Evolutionary conservation across 1,140 invertebrate species (phyloP).

Genomic region (Brachystomella parvula): DNA sequence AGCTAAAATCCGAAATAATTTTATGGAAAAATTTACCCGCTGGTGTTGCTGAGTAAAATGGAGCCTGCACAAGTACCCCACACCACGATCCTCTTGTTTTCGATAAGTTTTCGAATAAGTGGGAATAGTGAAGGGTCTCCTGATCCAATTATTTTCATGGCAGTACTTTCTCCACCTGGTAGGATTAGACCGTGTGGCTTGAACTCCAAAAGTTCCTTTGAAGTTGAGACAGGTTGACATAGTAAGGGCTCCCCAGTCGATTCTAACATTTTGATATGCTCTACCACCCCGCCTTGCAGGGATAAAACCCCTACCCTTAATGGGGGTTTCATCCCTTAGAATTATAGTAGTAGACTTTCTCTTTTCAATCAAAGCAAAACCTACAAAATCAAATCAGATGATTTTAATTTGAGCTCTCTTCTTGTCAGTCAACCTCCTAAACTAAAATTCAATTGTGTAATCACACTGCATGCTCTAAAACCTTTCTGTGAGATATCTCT

Average conservation of each 20-base stretch:
- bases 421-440: too few relatives aligned
- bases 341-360: too few relatives aligned
- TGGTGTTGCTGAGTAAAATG: neutral
- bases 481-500: too few relatives aligned
- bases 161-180: neutral
- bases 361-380: too few relatives aligned
- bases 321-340: neutral
- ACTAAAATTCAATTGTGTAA: too few relatives aligned
- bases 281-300: neutral
- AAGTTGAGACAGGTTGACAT: neutral
- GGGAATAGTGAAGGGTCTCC: neutral
- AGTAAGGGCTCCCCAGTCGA: neutral
- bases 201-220: neutral
- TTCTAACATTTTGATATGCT: neutral
- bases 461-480: too few relatives aligned
- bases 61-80: slow-evolving; percentile 4
- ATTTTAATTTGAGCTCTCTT: too few relatives aligned
- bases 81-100: neutral
- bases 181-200: slow-evolving; percentile 3
- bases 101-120: neutral
- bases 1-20: neutral
- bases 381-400: too few relatives aligned
- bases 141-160: neutral
- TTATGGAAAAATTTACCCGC: neutral
- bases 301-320: neutral